phyloP scores from a whole-genome alignment of 2,113 vertebrate genomes.

The Lepus timidus region DNA sequence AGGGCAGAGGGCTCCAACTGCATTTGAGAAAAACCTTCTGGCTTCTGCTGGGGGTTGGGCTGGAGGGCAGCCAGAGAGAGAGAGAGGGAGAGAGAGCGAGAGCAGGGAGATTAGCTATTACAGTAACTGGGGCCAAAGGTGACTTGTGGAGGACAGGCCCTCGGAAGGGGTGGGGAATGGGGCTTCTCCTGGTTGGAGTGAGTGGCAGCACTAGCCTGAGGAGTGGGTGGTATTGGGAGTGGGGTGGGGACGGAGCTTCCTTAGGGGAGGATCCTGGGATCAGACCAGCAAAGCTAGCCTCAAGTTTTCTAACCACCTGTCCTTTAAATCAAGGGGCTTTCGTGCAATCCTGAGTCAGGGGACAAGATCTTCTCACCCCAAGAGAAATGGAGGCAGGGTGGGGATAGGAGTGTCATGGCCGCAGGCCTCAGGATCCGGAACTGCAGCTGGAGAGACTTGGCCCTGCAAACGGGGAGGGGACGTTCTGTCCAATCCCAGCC shows the following conservation, averaged over 20 bases:
- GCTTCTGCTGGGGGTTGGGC: not conserved
- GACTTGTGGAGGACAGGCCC: not conserved
- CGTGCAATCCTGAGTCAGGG: not conserved
- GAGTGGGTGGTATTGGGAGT: not conserved
- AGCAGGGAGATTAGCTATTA: not conserved
- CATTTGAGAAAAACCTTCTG: not conserved
- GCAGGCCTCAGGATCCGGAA: not conserved
- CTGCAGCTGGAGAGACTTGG: not conserved
- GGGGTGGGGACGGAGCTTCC: not conserved
- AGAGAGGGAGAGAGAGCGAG: not conserved
- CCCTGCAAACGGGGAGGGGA: not conserved
- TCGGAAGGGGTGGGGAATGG: not conserved
- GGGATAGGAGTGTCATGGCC: not conserved
- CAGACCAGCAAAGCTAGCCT: not conserved
- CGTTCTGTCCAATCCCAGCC: not conserved
- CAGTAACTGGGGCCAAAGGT: not conserved
- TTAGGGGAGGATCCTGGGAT: not conserved
- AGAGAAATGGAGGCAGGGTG: not conserved
- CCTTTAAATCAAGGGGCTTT: not conserved
- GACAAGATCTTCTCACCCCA: not conserved
- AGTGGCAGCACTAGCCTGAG: not conserved
- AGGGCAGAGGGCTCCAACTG: not conserved
- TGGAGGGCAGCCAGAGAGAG: not conserved
- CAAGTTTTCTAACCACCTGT: not conserved
- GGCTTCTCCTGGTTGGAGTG: not conserved